Evolutionary conservation across 2,113 vertebrate genomes (phyloP), one percentile per base, ranked within the genome.

Genomic region (Odontesthes bonariensis): DNA sequence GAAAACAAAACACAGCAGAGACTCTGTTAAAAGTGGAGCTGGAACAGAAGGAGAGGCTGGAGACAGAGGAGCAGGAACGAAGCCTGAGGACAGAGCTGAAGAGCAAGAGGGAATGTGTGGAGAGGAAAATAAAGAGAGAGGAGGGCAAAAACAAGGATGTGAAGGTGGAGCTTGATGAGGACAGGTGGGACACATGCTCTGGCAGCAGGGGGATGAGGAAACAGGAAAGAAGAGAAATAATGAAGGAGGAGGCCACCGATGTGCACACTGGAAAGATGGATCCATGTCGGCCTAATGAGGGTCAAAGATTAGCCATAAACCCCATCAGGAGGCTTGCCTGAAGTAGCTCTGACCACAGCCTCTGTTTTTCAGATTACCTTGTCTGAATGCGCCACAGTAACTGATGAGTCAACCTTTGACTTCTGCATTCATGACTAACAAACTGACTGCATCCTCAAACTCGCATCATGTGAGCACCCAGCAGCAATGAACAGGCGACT

Each of bases 1-100:
- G 69, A 40, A 55, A 78, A 69, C 64, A 69, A 79, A 79, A 82
- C 53, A 69, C 49, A 32, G 42, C 19, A 2, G 64, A 88, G 65
- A 70, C 23, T 2, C 60, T 74, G 76, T 69, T 53, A 73, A 49
- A 83, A 72, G 78, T 46, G 42, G 38, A 82, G 73, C 57, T 69
- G 46, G 57, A 62, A 75, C 13, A 69, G 23, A 60, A 81, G 79
- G 35, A 56, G 57, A 67, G 73, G 46, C 56, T 55, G 31, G 55
- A 80, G 68, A 62, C n/a, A 38, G 57, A 64, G 40, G 65, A 67
- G 76, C 12, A 5, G 38, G 59, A 31, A 60, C 38, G 13, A 22
- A 65, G 79, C 67, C 59, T 13, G 42, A 75, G 59, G 81, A 69
- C 17, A 65, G 61, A 63, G 73, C 22, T 12, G 32, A 23, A 66